A percentile compares a stretch with the other conserved stretches of the same genome.
phyloP scores from a whole-genome alignment of 2,113 vertebrate species.

The Phylloscopus trochilus region DNA sequence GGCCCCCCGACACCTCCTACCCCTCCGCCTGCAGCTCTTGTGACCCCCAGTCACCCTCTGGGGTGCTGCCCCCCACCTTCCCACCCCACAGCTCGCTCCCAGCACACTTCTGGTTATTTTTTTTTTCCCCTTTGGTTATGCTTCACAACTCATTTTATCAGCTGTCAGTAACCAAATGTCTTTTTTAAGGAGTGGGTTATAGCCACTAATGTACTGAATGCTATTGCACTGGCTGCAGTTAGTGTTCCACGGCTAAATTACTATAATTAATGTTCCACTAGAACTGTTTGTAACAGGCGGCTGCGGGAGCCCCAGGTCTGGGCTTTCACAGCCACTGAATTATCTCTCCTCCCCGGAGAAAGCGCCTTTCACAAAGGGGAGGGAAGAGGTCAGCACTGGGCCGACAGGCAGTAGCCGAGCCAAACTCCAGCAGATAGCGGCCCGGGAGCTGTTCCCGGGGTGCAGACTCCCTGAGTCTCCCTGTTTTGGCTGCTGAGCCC shows the following conservation, averaged over 20 bases:
- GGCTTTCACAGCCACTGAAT: constrained; percentile 21
- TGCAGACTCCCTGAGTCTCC: accelerated
- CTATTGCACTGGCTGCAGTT: constrained; percentile 64
- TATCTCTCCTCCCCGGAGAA: constrained; percentile 27
- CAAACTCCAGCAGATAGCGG: background rate
- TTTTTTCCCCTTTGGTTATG: constrained; percentile 44
- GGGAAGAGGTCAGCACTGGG: background rate
- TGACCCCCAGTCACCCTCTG: background rate
- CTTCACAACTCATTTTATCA: constrained; percentile 69
- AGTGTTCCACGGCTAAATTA: constrained; percentile 69
- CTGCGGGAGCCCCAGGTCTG: constrained; percentile 16
- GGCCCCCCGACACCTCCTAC: background rate
- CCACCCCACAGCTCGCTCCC: background rate
- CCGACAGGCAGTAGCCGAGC: background rate
- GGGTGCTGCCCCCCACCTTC: background rate
- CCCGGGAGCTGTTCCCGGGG: accelerated
- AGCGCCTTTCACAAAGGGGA: background rate
- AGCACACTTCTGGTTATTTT: background rate
- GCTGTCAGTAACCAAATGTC: constrained; percentile 69
- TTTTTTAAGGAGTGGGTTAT: constrained; percentile 72
- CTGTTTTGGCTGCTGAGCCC: background rate
- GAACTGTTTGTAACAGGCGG: constrained; percentile 57
- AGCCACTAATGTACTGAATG: constrained; percentile 68
- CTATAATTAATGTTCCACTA: constrained; percentile 68
- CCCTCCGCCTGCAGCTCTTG: accelerated